Percentiles rank a stretch among this genome's conserved stretches.
These are phyloP conservation scores for Alouatta palliata DNA, from an alignment of 2,113 vertebrate species.

Conservation along the genomic window DNA sequence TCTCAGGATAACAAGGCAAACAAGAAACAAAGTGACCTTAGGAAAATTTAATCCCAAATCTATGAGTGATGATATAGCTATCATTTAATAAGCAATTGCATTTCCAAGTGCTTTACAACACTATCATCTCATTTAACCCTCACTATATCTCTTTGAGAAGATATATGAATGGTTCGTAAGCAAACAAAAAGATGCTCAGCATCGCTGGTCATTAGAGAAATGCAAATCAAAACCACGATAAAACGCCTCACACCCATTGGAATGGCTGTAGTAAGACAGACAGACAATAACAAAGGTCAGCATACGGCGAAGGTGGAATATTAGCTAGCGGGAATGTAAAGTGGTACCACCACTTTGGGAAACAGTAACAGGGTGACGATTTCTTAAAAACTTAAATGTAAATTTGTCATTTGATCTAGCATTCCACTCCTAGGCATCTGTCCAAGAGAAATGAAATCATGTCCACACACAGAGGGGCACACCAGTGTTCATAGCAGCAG, in stretches of 20 bases:
- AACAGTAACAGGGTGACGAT: not conserved
- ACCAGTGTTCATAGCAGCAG: not conserved
- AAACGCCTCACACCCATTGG: not conserved
- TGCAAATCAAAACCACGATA: not conserved
- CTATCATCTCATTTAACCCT: not conserved
- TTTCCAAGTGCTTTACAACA: conserved; percentile 15
- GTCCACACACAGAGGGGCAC: not conserved
- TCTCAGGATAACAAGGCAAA: not conserved
- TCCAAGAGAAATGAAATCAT: not conserved
- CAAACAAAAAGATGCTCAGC: not conserved
- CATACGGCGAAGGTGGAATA: not conserved
- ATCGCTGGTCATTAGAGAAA: not conserved
- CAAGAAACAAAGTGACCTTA: not conserved
- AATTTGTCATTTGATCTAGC: not conserved
- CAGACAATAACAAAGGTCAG: not conserved
- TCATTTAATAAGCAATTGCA: not conserved
- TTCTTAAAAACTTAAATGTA: not conserved
- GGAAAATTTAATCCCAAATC: not conserved
- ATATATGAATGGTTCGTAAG: not conserved
- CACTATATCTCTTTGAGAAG: not conserved
- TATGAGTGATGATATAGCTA: not conserved
- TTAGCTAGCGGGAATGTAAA: not conserved
- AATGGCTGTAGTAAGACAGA: not conserved
- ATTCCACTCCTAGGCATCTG: not conserved
- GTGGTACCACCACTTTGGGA: not conserved